phyloP scores from a whole-genome alignment of 1,140 invertebrate genomes.

The Grapholita molesta region DNA sequence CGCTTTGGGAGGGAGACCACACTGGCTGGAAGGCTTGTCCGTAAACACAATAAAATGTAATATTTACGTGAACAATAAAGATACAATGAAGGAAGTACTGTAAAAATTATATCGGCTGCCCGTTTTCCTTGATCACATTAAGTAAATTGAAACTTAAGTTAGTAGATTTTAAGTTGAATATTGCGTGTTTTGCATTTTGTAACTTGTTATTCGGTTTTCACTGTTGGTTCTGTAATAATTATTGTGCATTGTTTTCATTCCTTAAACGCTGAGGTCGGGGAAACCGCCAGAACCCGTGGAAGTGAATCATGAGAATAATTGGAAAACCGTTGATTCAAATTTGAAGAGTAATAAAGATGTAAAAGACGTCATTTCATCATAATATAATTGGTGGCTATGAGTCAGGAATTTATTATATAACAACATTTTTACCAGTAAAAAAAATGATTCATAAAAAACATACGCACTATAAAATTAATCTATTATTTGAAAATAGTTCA shows the following conservation, averaged over 20 bases:
- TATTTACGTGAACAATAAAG: slow-evolving; percentile 71
- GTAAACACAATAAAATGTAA: slow-evolving; percentile 73
- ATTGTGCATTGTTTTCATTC: neutral
- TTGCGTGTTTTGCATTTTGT: neutral
- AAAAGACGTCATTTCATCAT: neutral
- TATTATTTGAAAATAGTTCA: too few species aligned
- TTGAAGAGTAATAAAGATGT: neutral
- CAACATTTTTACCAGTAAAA: too few species aligned
- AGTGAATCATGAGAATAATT: neutral
- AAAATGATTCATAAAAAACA: too few species aligned
- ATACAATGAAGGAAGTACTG: slow-evolving; percentile 65
- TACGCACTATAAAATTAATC: too few species aligned
- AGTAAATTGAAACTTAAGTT: neutral
- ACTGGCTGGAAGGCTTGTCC: slow-evolving; percentile 47
- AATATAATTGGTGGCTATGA: neutral
- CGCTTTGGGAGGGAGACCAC: slow-evolving; percentile 66
- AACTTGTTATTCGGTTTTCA: neutral
- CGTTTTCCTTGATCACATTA: slow-evolving; percentile 26
- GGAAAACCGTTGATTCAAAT: neutral
- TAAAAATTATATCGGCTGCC: slow-evolving; percentile 49
- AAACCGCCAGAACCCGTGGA: neutral
- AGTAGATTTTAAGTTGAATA: neutral
- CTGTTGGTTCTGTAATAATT: neutral
- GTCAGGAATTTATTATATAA: neutral
- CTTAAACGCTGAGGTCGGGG: neutral